phyloP scores from a whole-genome alignment of 2,888 invertebrate species.

The Sesamia inferens region DNA sequence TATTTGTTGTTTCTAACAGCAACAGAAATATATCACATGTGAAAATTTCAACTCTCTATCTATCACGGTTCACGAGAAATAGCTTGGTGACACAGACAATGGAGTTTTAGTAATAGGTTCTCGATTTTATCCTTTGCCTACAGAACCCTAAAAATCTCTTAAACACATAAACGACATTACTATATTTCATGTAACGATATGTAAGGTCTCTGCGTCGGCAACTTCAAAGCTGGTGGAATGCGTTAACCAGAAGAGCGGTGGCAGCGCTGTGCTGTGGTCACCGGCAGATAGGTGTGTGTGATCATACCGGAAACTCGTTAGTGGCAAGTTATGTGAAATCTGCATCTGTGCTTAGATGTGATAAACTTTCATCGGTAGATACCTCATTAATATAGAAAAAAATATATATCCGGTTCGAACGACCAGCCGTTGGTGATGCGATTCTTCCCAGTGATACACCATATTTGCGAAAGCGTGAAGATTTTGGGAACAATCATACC shows the following conservation, averaged over 20 bases:
- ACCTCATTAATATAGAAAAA: not conserved
- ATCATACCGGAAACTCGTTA: slow-evolving; percentile 20
- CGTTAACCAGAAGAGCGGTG: slow-evolving; percentile 20
- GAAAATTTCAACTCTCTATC: too few relatives aligned
- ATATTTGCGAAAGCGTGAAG: too few relatives aligned
- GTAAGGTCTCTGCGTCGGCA: slow-evolving; percentile 27
- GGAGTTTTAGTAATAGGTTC: too few relatives aligned
- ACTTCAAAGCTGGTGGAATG: slow-evolving; percentile 48
- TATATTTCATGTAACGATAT: slow-evolving; percentile 4
- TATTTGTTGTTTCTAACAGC: too few relatives aligned
- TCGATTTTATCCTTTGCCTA: too few relatives aligned
- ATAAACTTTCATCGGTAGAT: not conserved
- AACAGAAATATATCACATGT: too few relatives aligned
- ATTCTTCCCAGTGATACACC: too few relatives aligned
- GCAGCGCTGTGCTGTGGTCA: slow-evolving; percentile 8
- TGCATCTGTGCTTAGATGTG: not conserved
- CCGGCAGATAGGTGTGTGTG: slow-evolving; percentile 10
- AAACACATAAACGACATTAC: not conserved
- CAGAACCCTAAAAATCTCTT: not conserved
- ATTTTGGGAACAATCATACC: too few relatives aligned
- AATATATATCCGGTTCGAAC: too few relatives aligned
- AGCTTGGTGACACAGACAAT: too few relatives aligned
- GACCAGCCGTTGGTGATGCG: too few relatives aligned
- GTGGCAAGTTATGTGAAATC: slow-evolving; percentile 12
- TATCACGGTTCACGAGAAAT: too few relatives aligned